Conservation (phyloP, 2,113 vertebrate genomes). For the Coturnix japonica region DNA sequence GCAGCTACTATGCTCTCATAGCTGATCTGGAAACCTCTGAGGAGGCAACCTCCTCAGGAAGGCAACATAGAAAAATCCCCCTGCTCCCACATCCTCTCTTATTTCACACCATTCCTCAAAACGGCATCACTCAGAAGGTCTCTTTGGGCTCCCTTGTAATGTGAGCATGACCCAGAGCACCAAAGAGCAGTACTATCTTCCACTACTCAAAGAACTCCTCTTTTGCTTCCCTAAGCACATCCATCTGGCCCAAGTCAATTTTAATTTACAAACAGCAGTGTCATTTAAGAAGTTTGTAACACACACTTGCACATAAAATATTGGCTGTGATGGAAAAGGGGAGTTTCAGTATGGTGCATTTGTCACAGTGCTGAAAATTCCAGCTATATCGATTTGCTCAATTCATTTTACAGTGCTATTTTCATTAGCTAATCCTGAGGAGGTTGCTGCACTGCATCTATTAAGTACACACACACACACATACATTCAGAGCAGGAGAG, state of each 20-base stretch:
- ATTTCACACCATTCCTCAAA: background rate
- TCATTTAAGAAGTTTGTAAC: conserved; percentile 14
- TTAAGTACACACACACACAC: background rate
- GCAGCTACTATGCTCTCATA: background rate
- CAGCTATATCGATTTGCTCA: conserved; percentile 34
- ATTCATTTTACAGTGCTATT: conserved; percentile 53
- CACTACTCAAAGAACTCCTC: background rate
- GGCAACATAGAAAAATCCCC: background rate
- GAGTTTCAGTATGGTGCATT: background rate
- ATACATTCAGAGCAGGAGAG: background rate
- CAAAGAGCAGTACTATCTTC: background rate
- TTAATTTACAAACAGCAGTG: conserved; percentile 48
- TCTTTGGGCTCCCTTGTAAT: background rate
- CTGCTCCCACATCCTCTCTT: background rate
- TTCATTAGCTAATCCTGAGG: conserved; percentile 54
- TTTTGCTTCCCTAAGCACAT: background rate
- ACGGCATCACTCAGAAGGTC: background rate
- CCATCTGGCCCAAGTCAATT: background rate
- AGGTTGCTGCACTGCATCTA: background rate
- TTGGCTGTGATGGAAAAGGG: background rate
- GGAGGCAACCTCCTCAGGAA: background rate
- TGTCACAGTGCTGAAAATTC: conserved; percentile 42
- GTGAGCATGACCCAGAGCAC: background rate
- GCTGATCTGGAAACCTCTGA: background rate
- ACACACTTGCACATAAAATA: conserved; percentile 18